Base-by-base conservation (phyloP, 2,113 vertebrate species). In the Chitala chitala region DNA sequence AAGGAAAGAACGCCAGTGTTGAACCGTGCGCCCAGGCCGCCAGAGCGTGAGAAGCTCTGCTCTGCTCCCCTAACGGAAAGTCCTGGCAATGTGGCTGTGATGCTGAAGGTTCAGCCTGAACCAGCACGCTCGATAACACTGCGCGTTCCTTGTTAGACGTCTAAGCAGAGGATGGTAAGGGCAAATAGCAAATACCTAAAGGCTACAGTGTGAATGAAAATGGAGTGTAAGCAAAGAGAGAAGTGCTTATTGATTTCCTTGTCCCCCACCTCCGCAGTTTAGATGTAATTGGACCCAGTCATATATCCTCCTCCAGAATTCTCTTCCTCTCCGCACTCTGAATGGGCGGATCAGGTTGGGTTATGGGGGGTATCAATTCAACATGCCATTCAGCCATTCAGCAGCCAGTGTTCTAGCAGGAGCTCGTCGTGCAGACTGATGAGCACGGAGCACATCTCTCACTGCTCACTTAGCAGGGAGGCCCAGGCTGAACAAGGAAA, bases 201-300 rank as follows among this genome's bases (percentile, higher is more conserved):
- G 33, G 53, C 50, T 9, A 20, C 69, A 22, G 20, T 73, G 75
- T 26, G 56, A 66, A 65, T 66, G 72, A 54, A 53, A 78, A 63
- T 51, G 44, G 70, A 44, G 54, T 50, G 66, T 42, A 61, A 50
- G 54, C 63, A 46, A 33, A 65, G 66, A 72, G 58, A 76, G 63
- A 17, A 7, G 33, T 54, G 61, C n/a, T 44, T 71, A 78, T 79
- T 46, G 78, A 82, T 80, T 22, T 63, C 31, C 33, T 40, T 73
- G 56, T 9, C 26, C 15, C 71, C n/a, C n/a, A 69, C 74, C 64
- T 73, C 72, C 31, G 53, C 56, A 76, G 65, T 74, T 51, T 75
- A 20, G 69, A 72, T 76, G 64, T 76, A 78, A 78, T 78, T 82
- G 78, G 72, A 78, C 64, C 71, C 69, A 73, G 51, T 12, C 63